Base-by-base conservation (phyloP, 2,113 vertebrate genomes). In the Macaca nemestrina region DNA sequence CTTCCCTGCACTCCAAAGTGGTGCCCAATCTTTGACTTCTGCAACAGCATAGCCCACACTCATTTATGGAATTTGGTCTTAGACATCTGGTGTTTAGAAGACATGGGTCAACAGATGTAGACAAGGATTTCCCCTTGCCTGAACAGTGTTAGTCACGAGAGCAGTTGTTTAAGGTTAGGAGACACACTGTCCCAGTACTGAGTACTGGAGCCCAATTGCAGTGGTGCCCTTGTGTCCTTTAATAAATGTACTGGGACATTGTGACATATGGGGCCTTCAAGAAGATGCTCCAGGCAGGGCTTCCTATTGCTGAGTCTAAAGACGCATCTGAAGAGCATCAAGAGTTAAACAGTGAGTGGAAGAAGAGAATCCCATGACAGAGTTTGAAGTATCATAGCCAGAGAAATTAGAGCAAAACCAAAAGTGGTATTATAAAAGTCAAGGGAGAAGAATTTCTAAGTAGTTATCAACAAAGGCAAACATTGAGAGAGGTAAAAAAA, bases 401-500 rank as follows among this genome's bases (percentile, higher is more conserved):
- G 57, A 88, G 27, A 87, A 95, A 89, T 23, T 40, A 25, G 12
- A 88, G 43, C 45, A 75, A 96, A 95, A 75, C 32, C 75, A 85
- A 90, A 90, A 45, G 5, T 20, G 6, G 13, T 73, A 45, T 43
- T 83, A 35, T 30, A 96, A 25, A 78, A 85, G 68, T 82, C 22
- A 94, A 96, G 18, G 52, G 84, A 57, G 17, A 76, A 88, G 10
- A 43, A 64, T 55, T 78, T 72, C 43, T 25, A 89, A 90, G 59
- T 87, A 80, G 32, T 75, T 75, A 76, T 17, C 57, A 84, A 81
- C 6, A 75, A 25, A 83, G 38, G 16, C 25, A 64, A 59, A 57
- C 59, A 27, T 67, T 91, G 55, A 61, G 75, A 78, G 3, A 89
- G 35, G 14, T 43, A 6, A 40, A 18, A 27, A 68, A 68, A 52